These are phyloP conservation scores for Heliconius ethilla DNA, from an alignment of 2,888 invertebrate genomes.

Conservation along the genomic window DNA sequence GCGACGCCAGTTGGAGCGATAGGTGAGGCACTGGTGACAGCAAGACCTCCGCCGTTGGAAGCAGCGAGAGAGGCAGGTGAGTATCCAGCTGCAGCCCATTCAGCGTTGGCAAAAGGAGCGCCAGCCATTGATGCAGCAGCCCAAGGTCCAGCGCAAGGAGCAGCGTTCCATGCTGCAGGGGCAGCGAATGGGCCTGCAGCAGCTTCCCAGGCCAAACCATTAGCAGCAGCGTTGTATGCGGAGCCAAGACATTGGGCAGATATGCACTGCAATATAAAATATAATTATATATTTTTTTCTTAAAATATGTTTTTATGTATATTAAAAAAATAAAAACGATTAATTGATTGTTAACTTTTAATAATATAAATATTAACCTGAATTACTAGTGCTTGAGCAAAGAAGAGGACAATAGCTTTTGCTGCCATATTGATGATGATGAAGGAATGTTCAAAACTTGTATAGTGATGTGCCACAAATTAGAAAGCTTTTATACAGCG, in stretches of 20 bases:
- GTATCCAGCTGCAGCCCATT: conserved; percentile 26
- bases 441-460: neutral
- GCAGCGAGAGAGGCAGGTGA: conserved; percentile 31
- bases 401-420: conserved; percentile 17
- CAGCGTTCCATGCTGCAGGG: conserved; percentile 15
- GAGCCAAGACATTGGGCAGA: conserved; percentile 37
- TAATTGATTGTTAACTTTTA: neutral
- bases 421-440: neutral
- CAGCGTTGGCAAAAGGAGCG: conserved; percentile 14
- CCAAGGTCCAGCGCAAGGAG: conserved; percentile 19
- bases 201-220: conserved; percentile 25
- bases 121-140: conserved; percentile 26
- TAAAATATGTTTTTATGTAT: neutral
- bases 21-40: conserved; percentile 51
- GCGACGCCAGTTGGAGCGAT: conserved; percentile 55
- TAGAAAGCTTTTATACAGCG: conserved; percentile 5
- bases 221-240: conserved; percentile 33
- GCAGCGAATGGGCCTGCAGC: conserved; percentile 7
- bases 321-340: too few relatives aligned
- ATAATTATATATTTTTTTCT: conserved; percentile 9
- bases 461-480: neutral
- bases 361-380: conserved; percentile 17
- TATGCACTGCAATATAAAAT: conserved; percentile 36
- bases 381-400: conserved; percentile 27
- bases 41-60: conserved; percentile 41